Evolutionary conservation across 2,888 invertebrate genomes (phyloP).

Genomic region (Vesta saturnalis): DNA sequence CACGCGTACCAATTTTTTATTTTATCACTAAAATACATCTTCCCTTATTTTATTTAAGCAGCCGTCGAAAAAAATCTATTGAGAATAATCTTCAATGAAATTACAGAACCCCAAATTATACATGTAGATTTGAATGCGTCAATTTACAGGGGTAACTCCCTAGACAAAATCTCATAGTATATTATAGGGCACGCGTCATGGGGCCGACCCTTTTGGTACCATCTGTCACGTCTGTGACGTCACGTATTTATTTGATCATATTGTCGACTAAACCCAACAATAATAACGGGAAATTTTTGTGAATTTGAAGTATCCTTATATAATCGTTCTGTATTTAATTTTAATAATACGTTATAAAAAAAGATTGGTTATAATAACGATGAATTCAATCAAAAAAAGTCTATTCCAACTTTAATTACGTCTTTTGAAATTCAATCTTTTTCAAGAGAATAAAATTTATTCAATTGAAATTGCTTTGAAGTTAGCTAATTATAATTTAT

Average conservation of each 20-base stretch:
- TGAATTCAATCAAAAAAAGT: not conserved
- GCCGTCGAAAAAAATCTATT: not conserved
- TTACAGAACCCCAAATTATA: slow-evolving; percentile 17
- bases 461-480: slow-evolving; percentile 12
- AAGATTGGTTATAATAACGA: not conserved
- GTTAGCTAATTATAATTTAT: slow-evolving; percentile 8
- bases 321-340: not conserved
- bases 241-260: slow-evolving; percentile 31
- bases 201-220: slow-evolving; percentile 24
- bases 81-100: not conserved
- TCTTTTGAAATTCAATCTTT: not conserved
- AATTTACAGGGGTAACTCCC: slow-evolving; percentile 34
- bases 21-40: not conserved
- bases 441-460: not conserved
- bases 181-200: slow-evolving; percentile 41
- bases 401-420: slow-evolving; percentile 3
- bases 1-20: not conserved
- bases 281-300: slow-evolving; percentile 21
- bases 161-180: slow-evolving; percentile 36
- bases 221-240: slow-evolving; percentile 43
- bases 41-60: not conserved
- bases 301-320: too few relatives aligned
- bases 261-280: not conserved
- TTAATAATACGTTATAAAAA: not conserved
- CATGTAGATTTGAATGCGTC: slow-evolving; percentile 23